phyloP scores from a whole-genome alignment of 1,140 invertebrate genomes.

The Drosophila nigrodunni region DNA sequence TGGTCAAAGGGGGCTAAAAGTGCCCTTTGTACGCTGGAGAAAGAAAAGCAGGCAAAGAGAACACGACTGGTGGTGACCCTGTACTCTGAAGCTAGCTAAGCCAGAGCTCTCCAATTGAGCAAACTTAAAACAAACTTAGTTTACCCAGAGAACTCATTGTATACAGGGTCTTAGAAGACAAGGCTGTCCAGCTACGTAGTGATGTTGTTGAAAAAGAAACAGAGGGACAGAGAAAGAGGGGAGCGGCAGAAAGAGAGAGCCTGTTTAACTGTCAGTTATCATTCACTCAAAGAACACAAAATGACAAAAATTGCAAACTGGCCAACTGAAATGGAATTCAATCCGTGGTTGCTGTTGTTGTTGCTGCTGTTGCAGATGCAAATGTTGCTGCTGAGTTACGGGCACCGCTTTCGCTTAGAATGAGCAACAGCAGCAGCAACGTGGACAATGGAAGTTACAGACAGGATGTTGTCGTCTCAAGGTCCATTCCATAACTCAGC shows the following conservation, averaged over 20 bases:
- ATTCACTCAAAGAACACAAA: constrained; percentile 72
- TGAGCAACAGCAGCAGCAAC: constrained; percentile 21
- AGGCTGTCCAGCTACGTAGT: constrained; percentile 37
- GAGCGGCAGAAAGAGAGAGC: neutral
- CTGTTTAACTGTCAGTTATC: constrained; percentile 79
- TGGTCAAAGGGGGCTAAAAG: constrained; percentile 37
- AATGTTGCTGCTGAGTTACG: constrained; percentile 55
- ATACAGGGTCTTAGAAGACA: neutral
- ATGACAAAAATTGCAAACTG: constrained; percentile 56
- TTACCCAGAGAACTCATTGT: too few relatives aligned
- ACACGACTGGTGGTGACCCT: too few relatives aligned
- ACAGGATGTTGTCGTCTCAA: constrained; percentile 49
- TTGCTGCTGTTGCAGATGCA: constrained; percentile 48
- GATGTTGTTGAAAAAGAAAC: neutral
- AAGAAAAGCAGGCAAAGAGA: neutral
- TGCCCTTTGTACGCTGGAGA: constrained; percentile 50
- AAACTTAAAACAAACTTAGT: too few relatives aligned
- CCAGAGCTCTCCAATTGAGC: too few relatives aligned
- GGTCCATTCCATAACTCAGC: constrained; percentile 50
- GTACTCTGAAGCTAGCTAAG: too few relatives aligned
- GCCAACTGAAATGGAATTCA: constrained; percentile 58
- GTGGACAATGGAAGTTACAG: constrained; percentile 24
- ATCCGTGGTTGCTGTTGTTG: constrained; percentile 38
- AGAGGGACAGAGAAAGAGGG: neutral
- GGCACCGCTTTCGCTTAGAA: constrained; percentile 44